phyloP scores from a whole-genome alignment of 2,888 invertebrate genomes.

The Ephialtes manifestator region DNA sequence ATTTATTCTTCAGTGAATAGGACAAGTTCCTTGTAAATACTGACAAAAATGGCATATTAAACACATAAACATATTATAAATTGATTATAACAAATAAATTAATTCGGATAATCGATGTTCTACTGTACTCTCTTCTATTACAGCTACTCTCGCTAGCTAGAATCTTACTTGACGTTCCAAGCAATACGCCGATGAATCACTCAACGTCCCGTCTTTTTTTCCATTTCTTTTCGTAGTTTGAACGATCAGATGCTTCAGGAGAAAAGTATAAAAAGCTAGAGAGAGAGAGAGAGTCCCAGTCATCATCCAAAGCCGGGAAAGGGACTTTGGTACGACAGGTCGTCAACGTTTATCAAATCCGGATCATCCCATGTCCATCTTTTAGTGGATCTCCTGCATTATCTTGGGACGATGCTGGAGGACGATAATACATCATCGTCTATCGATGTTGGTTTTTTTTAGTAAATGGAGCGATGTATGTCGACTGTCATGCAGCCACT shows the following conservation, averaged over 20 bases:
- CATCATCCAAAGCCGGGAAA: slow-evolving; percentile 26
- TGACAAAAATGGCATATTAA: too few species aligned
- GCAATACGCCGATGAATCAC: slow-evolving; percentile 47
- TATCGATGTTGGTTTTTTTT: slow-evolving; percentile 24
- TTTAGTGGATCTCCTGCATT: slow-evolving; percentile 24
- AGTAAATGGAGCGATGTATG: slow-evolving; percentile 10
- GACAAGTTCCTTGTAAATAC: too few species aligned
- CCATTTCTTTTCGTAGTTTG: slow-evolving; percentile 21
- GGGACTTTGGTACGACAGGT: slow-evolving; percentile 39
- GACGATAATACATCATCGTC: slow-evolving; percentile 52
- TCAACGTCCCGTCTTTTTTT: slow-evolving; percentile 27
- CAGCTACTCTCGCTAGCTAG: not conserved
- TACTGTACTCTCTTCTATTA: too few species aligned
- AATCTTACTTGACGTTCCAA: not conserved
- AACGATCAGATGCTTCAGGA: slow-evolving; percentile 40
- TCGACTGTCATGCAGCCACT: slow-evolving; percentile 33
- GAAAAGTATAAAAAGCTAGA: not conserved
- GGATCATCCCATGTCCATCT: slow-evolving; percentile 57
- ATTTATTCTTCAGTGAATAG: too few species aligned
- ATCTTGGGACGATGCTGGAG: not conserved
- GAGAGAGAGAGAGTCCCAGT: not conserved
- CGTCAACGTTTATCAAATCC: slow-evolving; percentile 56
- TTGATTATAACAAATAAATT: too few species aligned
- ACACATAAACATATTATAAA: too few species aligned
- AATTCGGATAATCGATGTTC: too few species aligned